Conservation (phyloP, 2,113 vertebrate species). For the Perca flavescens region DNA sequence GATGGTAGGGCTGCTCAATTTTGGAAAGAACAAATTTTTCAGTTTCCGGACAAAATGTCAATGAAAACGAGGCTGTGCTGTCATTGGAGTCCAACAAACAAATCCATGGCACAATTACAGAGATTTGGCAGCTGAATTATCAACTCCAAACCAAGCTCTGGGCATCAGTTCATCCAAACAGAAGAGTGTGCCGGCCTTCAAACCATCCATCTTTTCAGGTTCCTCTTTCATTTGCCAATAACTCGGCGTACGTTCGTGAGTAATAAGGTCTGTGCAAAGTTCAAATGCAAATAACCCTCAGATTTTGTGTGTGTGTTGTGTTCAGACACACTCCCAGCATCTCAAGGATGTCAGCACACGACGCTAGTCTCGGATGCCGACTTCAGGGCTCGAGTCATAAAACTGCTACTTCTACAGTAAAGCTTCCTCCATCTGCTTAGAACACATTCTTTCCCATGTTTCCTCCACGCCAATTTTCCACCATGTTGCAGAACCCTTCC, state of each 20-base stretch:
- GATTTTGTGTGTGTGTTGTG: conserved; percentile 12
- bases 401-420: conserved; percentile 10
- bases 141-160: conserved; percentile 9
- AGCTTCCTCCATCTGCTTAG: conserved; percentile 33
- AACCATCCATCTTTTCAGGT: conserved; percentile 14
- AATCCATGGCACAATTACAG: conserved; percentile 19
- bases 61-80: conserved; percentile 1
- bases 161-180: conserved; percentile 27
- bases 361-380: conserved; percentile 13
- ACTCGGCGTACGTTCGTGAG: background rate
- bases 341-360: conserved; percentile 37
- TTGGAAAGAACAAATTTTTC: background rate
- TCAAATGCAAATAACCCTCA: conserved; percentile 17
- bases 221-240: conserved; percentile 42
- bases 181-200: conserved; percentile 31
- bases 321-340: conserved; percentile 29
- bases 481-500: conserved; percentile 16
- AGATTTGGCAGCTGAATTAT: conserved; percentile 40
- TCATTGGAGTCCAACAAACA: conserved; percentile 12
- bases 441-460: conserved; percentile 14
- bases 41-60: conserved; percentile 21
- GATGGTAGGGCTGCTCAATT: background rate
- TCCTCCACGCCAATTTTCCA: conserved; percentile 23
- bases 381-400: conserved; percentile 21
- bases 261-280: conserved; percentile 18